A percentile compares a stretch with the other conserved stretches of the same genome.
Conservation (phyloP, 2,888 invertebrate genomes). For the Leucophenga montana region DNA sequence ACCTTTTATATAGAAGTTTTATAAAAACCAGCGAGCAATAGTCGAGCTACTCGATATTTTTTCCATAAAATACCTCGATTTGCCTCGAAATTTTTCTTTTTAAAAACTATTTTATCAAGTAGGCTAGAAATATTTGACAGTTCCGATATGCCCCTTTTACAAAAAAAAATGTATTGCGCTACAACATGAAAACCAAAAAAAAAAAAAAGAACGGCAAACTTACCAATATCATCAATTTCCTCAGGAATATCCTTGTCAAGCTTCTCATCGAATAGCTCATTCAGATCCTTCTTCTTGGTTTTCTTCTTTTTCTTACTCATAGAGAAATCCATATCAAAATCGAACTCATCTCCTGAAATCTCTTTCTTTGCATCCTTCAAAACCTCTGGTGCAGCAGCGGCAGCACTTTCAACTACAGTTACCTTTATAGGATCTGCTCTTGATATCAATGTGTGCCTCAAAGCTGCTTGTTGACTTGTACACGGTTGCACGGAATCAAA, state of each 20-base stretch:
- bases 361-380: conserved; percentile 68
- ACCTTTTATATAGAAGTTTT: no score
- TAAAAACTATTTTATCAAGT: no score
- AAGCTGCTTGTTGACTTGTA: background rate
- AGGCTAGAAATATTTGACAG: no score
- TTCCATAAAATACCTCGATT: no score
- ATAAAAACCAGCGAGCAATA: no score
- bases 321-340: conserved; percentile 89
- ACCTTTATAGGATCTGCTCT: conserved; percentile 73
- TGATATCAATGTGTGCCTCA: background rate
- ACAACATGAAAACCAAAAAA: no score
- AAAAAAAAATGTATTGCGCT: no score
- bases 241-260: conserved; percentile 82
- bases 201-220: conserved; percentile 38
- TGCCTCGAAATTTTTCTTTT: no score
- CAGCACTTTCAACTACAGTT: conserved; percentile 72
- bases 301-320: conserved; percentile 93
- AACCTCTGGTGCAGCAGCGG: conserved; percentile 77
- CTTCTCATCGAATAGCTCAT: conserved; percentile 82
- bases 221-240: conserved; percentile 88
- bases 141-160: no score
- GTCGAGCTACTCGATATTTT: no score
- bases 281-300: conserved; percentile 86
- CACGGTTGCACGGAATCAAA: conserved; percentile 83
- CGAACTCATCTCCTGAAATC: conserved; percentile 79